Percentiles rank a stretch among this genome's conserved stretches.
Conservation (phyloP, 1,140 invertebrate species). For the Antheraea mylitta region DNA sequence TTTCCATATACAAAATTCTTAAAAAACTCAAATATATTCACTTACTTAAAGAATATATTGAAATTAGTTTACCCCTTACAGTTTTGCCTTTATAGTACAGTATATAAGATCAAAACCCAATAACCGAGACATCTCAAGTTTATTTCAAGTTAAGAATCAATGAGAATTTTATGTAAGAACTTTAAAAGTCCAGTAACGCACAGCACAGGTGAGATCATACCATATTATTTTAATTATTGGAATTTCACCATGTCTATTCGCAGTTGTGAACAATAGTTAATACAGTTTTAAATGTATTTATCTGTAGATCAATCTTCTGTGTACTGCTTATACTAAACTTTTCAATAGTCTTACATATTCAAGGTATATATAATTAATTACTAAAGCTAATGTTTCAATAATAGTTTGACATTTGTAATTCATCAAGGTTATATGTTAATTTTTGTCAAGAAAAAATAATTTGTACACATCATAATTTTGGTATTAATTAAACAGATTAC, state of each 20-base stretch:
- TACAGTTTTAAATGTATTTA: too few species aligned
- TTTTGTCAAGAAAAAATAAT: conserved; percentile 1
- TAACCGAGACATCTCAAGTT: neutral
- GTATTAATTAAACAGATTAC: neutral
- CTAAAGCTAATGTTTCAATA: conserved; percentile 15
- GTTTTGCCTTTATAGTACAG: neutral
- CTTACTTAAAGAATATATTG: neutral
- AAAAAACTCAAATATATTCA: too few species aligned
- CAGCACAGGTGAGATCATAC: neutral
- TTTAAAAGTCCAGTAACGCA: neutral
- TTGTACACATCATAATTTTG: neutral
- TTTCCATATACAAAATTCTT: too few species aligned
- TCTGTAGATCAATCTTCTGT: neutral
- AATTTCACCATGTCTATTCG: too few species aligned
- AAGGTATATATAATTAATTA: conserved; percentile 9
- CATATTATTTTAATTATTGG: neutral
- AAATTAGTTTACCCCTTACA: neutral
- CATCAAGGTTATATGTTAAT: conserved; percentile 28
- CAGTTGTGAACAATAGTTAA: too few species aligned
- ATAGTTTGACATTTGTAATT: conserved; percentile 33
- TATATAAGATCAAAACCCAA: neutral
- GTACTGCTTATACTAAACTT: neutral
- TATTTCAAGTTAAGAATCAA: neutral
- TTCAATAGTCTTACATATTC: neutral
- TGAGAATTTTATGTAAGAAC: neutral